Conservation (phyloP, 2,888 invertebrate species). For the Spialia ferax region DNA sequence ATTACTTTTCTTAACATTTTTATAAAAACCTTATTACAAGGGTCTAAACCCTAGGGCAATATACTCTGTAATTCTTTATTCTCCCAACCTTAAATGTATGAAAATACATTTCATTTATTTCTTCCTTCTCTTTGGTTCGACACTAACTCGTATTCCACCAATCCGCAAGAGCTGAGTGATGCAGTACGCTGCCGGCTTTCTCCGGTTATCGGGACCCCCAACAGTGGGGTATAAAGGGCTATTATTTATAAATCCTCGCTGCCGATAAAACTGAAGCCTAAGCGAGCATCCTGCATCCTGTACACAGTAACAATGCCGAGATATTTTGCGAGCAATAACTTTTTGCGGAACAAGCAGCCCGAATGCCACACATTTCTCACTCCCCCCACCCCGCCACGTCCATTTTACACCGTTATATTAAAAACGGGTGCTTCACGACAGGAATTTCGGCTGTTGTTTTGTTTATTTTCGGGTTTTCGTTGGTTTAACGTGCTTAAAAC, state of each 20-base stretch:
- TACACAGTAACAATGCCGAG: slow-evolving; percentile 31
- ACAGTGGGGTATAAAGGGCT: too few species aligned
- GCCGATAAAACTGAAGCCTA: background rate
- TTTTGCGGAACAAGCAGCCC: slow-evolving; percentile 35
- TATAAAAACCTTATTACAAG: too few species aligned
- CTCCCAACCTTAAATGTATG: too few species aligned
- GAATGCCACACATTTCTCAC: slow-evolving; percentile 39
- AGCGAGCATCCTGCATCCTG: slow-evolving; percentile 26
- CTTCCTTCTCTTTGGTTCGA: too few species aligned
- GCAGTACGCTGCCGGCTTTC: too few species aligned
- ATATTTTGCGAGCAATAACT: slow-evolving; percentile 40
- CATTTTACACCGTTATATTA: slow-evolving; percentile 39
- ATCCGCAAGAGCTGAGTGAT: too few species aligned
- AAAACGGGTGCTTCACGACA: slow-evolving; percentile 28
- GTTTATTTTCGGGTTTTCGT: slow-evolving; percentile 24
- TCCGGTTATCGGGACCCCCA: too few species aligned
- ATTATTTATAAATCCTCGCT: background rate
- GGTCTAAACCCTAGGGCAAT: too few species aligned
- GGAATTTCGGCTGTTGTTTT: slow-evolving; percentile 30
- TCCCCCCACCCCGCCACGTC: slow-evolving; percentile 22
- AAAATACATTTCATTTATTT: too few species aligned
- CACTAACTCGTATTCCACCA: too few species aligned
- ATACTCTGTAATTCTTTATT: too few species aligned
- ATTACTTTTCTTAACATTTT: too few species aligned
- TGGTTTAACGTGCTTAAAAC: background rate